Evolutionary conservation across 37 sponge, comb jelly and placozoan genomes (phyloP).

Genomic region (Halichondria panicea): DNA sequence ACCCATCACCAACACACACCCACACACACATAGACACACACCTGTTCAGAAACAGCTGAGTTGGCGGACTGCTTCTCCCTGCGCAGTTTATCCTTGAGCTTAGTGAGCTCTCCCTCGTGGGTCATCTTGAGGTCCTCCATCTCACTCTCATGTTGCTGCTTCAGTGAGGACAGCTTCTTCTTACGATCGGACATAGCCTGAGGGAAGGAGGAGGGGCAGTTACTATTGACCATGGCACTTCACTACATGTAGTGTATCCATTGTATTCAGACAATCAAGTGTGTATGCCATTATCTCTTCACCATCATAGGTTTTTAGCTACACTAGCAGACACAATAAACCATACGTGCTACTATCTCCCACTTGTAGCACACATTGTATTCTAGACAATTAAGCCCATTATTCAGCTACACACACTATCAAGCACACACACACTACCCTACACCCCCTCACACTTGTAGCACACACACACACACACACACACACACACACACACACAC

Average conservation of each 20-base stretch:
- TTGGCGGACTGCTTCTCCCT: slow-evolving; percentile 66
- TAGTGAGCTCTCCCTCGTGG: slow-evolving; percentile 55
- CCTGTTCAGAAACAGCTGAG: slow-evolving; percentile 54
- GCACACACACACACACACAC: too few relatives aligned
- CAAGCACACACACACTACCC: too few relatives aligned
- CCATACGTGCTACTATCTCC: too few relatives aligned
- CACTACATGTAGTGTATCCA: too few relatives aligned
- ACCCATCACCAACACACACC: too few relatives aligned
- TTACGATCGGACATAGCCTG: slow-evolving; percentile 61
- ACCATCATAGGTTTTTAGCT: background rate
- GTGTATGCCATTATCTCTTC: background rate
- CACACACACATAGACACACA: too few relatives aligned
- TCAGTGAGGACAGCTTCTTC: slow-evolving; percentile 59
- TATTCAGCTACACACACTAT: too few relatives aligned
- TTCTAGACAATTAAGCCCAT: too few relatives aligned
- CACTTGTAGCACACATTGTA: too few relatives aligned
- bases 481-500: too few relatives aligned
- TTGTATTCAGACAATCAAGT: background rate
- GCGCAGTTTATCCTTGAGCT: slow-evolving; percentile 46
- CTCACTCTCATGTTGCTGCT: slow-evolving; percentile 76
- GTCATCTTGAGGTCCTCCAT: slow-evolving; percentile 78
- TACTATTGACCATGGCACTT: background rate
- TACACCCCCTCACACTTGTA: too few relatives aligned
- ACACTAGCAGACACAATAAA: background rate
- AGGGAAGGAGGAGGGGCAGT: background rate